A percentile compares a stretch with the other conserved stretches of the same genome.
Evolutionary conservation across 1,140 invertebrate species (phyloP).

Genomic region (Eriosoma lanigerum): DNA sequence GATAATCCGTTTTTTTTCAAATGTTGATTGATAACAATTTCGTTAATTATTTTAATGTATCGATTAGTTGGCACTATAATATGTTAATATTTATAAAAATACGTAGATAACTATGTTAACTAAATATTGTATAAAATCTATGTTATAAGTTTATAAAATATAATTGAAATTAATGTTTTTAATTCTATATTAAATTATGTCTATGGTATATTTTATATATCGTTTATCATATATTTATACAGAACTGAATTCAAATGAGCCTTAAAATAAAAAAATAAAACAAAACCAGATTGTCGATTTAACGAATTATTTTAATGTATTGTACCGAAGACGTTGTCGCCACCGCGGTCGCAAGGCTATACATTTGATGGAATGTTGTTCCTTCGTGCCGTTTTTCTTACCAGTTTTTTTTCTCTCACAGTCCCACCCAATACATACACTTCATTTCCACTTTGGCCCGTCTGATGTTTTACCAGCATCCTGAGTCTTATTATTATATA

Average conservation of each 20-base stretch:
- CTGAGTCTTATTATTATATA: not conserved
- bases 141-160: no score
- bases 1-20: no score
- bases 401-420: slow-evolving; percentile 29
- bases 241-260: slow-evolving; percentile 1
- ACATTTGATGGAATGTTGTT: slow-evolving; percentile 38
- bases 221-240: not conserved
- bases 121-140: no score
- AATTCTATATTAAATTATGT: no score
- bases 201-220: not conserved
- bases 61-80: no score
- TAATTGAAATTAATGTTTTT: no score
- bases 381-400: slow-evolving; percentile 33
- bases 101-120: no score
- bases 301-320: slow-evolving; percentile 34
- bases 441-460: not conserved
- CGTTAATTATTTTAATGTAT: no score
- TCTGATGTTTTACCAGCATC: not conserved
- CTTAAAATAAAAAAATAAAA: not conserved
- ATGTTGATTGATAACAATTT: no score
- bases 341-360: slow-evolving; percentile 31
- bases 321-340: slow-evolving; percentile 24
- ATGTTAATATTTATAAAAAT: no score
- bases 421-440: not conserved
- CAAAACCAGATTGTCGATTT: slow-evolving; percentile 36